Percentiles rank a stretch among this genome's conserved stretches.
Evolutionary conservation across 37 sponge, comb jelly and placozoan genomes (phyloP).

Genomic region (Beroe forskalii): DNA sequence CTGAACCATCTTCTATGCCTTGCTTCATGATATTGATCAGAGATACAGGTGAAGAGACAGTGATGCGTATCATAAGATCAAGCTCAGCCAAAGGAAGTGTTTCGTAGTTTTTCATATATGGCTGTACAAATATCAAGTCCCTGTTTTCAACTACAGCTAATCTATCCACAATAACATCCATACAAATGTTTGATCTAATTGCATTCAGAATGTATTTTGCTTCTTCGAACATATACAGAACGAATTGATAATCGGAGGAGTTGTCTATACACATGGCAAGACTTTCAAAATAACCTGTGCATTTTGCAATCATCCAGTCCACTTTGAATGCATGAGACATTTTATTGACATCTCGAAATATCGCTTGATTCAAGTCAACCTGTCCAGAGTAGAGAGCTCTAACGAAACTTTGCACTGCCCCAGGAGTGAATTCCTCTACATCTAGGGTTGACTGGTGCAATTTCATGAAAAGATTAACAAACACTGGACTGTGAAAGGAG

Average conservation of each 20-base stretch:
- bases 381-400: neutral
- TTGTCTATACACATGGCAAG: neutral
- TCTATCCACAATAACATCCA: neutral
- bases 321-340: neutral
- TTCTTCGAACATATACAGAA: neutral
- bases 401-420: neutral
- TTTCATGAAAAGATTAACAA: neutral
- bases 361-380: neutral
- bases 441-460: neutral
- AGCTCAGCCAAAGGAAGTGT: neutral
- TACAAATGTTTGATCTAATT: neutral
- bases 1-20: neutral
- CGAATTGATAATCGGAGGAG: neutral
- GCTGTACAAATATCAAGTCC: neutral
- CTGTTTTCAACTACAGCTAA: neutral
- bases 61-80: neutral
- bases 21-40: neutral
- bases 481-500: slow-evolving; percentile 15
- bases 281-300: neutral
- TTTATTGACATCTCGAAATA: slow-evolving; percentile 29
- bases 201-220: neutral
- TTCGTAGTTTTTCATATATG: neutral
- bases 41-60: neutral
- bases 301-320: neutral
- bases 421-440: neutral